phyloP scores from a whole-genome alignment of 2,113 vertebrate genomes.

The Notarius lentiginosus region DNA sequence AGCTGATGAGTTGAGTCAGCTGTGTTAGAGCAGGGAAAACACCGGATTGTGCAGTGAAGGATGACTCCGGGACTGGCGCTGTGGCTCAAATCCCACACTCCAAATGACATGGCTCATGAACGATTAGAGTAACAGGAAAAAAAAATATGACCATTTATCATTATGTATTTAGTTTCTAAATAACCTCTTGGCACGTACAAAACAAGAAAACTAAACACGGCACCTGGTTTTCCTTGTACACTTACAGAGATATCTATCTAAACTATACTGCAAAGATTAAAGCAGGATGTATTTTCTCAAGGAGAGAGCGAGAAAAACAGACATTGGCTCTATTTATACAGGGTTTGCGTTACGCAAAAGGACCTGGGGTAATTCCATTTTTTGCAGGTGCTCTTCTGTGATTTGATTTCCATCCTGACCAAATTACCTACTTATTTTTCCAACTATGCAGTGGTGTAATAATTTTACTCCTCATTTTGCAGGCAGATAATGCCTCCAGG shows the following conservation, averaged over 20 bases:
- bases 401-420: neutral
- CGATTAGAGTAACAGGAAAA: neutral
- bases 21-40: slow-evolving; percentile 12
- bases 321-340: neutral
- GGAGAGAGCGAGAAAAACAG: neutral
- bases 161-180: neutral
- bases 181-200: neutral
- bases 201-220: neutral
- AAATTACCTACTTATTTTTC: neutral
- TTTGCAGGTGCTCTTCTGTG: neutral
- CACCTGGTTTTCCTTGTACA: neutral
- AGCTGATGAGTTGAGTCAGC: slow-evolving; percentile 30
- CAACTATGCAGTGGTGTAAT: neutral
- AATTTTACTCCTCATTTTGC: neutral
- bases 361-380: neutral
- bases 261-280: neutral
- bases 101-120: neutral
- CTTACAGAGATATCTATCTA: neutral
- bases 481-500: neutral
- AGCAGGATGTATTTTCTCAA: neutral
- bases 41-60: slow-evolving; percentile 1
- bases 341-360: neutral
- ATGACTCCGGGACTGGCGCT: neutral
- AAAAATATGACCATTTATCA: neutral
- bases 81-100: neutral